These are phyloP conservation scores for Acanthurus leucopareius DNA, from an alignment of 2,797 vertebrate genomes.

Conservation along the genomic window DNA sequence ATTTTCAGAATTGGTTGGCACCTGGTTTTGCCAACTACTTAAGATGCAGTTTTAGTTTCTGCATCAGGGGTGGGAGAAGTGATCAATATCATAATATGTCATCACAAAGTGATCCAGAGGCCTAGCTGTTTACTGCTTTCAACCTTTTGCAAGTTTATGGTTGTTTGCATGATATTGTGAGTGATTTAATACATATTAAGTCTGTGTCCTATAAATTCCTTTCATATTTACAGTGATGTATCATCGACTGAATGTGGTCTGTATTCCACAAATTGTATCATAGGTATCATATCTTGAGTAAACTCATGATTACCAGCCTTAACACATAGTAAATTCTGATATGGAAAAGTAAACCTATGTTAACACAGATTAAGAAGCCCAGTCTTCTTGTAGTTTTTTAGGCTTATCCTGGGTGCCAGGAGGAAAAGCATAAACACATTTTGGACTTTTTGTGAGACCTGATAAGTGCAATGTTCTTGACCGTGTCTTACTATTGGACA, in stretches of 20 bases:
- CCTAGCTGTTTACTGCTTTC: background rate
- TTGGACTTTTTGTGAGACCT: slow-evolving; percentile 28
- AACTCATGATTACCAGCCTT: background rate
- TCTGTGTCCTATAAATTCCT: background rate
- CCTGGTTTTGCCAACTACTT: too few species aligned
- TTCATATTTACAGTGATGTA: background rate
- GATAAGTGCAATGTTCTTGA: slow-evolving; percentile 39
- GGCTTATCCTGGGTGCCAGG: background rate
- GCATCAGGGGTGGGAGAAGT: background rate
- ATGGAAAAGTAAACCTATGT: background rate
- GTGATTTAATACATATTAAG: background rate
- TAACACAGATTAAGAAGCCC: background rate
- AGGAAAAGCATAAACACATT: slow-evolving; percentile 2
- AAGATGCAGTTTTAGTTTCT: background rate
- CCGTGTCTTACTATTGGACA: slow-evolving; percentile 13
- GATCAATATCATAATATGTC: background rate
- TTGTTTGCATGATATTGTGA: background rate
- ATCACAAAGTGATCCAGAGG: background rate
- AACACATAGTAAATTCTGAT: background rate
- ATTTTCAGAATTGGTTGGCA: background rate
- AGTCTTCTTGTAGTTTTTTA: background rate
- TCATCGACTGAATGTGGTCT: background rate
- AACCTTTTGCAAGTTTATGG: background rate
- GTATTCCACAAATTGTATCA: background rate
- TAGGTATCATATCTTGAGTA: background rate